Percentiles rank a stretch among this genome's conserved stretches.
phyloP scores from a whole-genome alignment of 2,113 vertebrate genomes.

The Numenius arquata region DNA sequence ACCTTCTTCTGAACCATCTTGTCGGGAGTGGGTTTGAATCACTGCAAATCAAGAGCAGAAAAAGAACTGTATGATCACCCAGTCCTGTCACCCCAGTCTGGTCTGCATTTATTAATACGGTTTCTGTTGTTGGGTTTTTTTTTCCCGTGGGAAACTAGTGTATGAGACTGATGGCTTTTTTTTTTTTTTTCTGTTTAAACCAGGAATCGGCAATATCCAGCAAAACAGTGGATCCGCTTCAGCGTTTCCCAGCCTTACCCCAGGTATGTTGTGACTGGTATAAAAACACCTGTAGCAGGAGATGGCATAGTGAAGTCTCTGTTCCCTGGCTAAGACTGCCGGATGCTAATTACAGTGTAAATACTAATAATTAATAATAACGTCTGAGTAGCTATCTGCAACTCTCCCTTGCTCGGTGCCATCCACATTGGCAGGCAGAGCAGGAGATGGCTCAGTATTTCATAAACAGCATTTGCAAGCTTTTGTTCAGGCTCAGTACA shows the following conservation, averaged over 20 bases:
- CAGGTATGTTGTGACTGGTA: background rate
- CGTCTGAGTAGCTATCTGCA: background rate
- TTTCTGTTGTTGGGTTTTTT: rapidly evolving
- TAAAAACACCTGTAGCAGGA: background rate
- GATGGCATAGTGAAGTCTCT: background rate
- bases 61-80: background rate
- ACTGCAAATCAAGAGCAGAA: background rate
- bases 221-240: background rate
- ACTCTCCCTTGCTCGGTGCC: background rate
- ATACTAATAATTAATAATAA: background rate
- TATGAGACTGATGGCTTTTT: background rate
- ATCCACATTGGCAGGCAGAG: conserved; percentile 1
- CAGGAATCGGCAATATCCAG: background rate
- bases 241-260: background rate
- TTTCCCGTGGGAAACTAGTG: background rate
- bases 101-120: background rate
- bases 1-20: background rate
- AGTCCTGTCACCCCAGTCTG: background rate
- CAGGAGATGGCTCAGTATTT: background rate
- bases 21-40: background rate
- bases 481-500: background rate
- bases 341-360: background rate
- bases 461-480: conserved; percentile 12
- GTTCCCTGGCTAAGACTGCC: background rate
- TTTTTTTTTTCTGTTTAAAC: background rate